Percentiles rank a stretch among this genome's conserved stretches.
phyloP scores from a whole-genome alignment of 2,797 vertebrate species.

The Pangasius larnaudii region DNA sequence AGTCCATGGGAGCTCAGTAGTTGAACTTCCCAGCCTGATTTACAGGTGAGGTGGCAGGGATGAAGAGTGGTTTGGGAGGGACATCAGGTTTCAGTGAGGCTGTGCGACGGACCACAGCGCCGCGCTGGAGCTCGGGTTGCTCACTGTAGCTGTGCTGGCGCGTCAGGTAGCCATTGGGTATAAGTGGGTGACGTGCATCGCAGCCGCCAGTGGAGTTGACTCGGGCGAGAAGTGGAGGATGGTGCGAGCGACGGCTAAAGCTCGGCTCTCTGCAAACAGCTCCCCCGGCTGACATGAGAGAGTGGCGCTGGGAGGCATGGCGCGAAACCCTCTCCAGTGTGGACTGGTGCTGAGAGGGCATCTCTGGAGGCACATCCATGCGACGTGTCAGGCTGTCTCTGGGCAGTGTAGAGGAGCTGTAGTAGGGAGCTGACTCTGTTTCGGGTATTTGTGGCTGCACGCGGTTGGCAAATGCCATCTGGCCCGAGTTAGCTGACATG shows the following conservation, averaged over 20 bases:
- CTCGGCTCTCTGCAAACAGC: slow-evolving; percentile 82
- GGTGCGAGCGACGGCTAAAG: slow-evolving; percentile 77
- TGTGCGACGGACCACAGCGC: slow-evolving; percentile 80
- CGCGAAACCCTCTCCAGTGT: slow-evolving; percentile 76
- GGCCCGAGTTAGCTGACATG: slow-evolving; percentile 72
- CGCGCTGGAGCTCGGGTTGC: slow-evolving; percentile 77
- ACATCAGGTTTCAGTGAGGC: slow-evolving; percentile 81
- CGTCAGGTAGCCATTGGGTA: slow-evolving; percentile 78
- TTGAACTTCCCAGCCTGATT: slow-evolving; percentile 81
- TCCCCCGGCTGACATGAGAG: slow-evolving; percentile 75
- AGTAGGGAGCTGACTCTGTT: slow-evolving; percentile 79
- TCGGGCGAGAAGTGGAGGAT: slow-evolving; percentile 81
- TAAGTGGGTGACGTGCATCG: slow-evolving; percentile 80
- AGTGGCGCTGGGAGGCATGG: slow-evolving; percentile 80
- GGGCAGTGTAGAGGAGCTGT: slow-evolving; percentile 82
- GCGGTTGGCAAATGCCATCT: slow-evolving; percentile 75
- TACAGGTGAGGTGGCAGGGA: slow-evolving; percentile 80
- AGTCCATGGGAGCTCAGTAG: slow-evolving; percentile 75
- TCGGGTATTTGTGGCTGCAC: slow-evolving; percentile 83
- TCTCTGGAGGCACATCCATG: slow-evolving; percentile 87
- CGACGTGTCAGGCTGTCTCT: slow-evolving; percentile 84
- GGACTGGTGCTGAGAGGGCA: slow-evolving; percentile 75
- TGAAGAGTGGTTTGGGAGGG: slow-evolving; percentile 79
- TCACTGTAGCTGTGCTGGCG: slow-evolving; percentile 84
- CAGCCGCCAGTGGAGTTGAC: slow-evolving; percentile 83